Evolutionary conservation across 2,113 vertebrate species (phyloP).

Genomic region (Nothocercus nigrocapillus): DNA sequence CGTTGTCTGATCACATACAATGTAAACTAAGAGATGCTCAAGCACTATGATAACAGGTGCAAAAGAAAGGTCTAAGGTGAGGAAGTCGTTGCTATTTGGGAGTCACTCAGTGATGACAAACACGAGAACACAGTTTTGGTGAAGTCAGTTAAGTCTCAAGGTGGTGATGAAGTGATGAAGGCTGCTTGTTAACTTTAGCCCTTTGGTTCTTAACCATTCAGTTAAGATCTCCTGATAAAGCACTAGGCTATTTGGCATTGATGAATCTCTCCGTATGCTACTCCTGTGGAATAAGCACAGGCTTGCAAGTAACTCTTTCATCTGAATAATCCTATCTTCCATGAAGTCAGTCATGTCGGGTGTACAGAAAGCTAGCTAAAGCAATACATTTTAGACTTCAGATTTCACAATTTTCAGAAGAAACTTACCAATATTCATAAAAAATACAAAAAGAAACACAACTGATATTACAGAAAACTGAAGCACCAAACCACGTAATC

Average conservation of each 20-base stretch:
- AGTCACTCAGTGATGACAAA: constrained; percentile 6
- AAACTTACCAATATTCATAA: background rate
- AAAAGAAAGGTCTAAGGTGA: background rate
- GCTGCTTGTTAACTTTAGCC: constrained; percentile 68
- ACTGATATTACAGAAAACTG: background rate
- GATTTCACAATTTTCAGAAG: constrained; percentile 44
- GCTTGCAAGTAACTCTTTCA: constrained; percentile 54
- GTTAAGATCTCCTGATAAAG: constrained; percentile 65
- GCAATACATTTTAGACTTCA: constrained; percentile 30
- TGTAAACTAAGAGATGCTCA: constrained; percentile 10
- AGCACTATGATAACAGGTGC: background rate
- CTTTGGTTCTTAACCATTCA: constrained; percentile 59
- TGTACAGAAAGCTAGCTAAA: constrained; percentile 1
- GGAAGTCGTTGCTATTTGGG: background rate
- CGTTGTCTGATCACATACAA: constrained; percentile 16
- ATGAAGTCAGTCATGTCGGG: background rate
- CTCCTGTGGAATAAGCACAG: background rate
- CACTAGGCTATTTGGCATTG: constrained; percentile 37
- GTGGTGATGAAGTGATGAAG: constrained; percentile 56
- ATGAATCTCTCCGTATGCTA: constrained; percentile 7
- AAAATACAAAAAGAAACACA: background rate
- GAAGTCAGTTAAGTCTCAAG: constrained; percentile 52
- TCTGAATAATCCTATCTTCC: constrained; percentile 21
- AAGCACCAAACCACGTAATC: background rate
- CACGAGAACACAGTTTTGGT: constrained; percentile 28